Percentiles rank a stretch among this genome's conserved stretches.
These are phyloP conservation scores for Euura lappo DNA, from an alignment of 1,140 invertebrate genomes.

Conservation along the genomic window DNA sequence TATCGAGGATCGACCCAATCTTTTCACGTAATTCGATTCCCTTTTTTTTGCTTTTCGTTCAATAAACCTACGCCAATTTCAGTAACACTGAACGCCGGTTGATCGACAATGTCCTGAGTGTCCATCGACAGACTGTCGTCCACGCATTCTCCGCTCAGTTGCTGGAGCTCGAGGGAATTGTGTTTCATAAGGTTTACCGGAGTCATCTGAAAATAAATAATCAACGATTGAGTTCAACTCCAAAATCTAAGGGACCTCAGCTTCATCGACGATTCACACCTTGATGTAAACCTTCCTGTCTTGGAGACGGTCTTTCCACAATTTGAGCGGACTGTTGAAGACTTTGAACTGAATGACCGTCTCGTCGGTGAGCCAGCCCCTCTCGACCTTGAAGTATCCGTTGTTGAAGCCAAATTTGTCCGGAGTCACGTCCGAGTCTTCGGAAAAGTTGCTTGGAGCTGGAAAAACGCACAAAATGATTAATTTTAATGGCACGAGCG, in stretches of 20 bases:
- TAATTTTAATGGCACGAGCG: slow-evolving; percentile 28
- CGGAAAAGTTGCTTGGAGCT: slow-evolving; percentile 49
- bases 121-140: slow-evolving; percentile 66
- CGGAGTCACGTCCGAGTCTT: slow-evolving; percentile 46
- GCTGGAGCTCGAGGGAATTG: slow-evolving; percentile 56
- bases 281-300: slow-evolving; percentile 74
- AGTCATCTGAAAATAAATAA: slow-evolving; percentile 66
- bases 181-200: slow-evolving; percentile 75
- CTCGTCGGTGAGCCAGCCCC: slow-evolving; percentile 88
- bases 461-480: slow-evolving; percentile 21
- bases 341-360: slow-evolving; percentile 88
- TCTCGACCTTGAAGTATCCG: slow-evolving; percentile 69
- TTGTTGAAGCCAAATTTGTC: slow-evolving; percentile 73
- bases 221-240: slow-evolving; percentile 14
- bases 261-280: slow-evolving; percentile 39
- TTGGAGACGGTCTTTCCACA: slow-evolving; percentile 81
- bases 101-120: slow-evolving; percentile 61
- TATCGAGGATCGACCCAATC: too few relatives aligned
- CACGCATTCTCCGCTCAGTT: slow-evolving; percentile 52
- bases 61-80: slow-evolving; percentile 59
- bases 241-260: background rate
- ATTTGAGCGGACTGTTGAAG: slow-evolving; percentile 80
- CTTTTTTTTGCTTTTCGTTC: background rate
- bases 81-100: slow-evolving; percentile 60
- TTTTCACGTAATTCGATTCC: too few relatives aligned